phyloP scores from a whole-genome alignment of 2,888 invertebrate species.

The Cephus spinipes region DNA sequence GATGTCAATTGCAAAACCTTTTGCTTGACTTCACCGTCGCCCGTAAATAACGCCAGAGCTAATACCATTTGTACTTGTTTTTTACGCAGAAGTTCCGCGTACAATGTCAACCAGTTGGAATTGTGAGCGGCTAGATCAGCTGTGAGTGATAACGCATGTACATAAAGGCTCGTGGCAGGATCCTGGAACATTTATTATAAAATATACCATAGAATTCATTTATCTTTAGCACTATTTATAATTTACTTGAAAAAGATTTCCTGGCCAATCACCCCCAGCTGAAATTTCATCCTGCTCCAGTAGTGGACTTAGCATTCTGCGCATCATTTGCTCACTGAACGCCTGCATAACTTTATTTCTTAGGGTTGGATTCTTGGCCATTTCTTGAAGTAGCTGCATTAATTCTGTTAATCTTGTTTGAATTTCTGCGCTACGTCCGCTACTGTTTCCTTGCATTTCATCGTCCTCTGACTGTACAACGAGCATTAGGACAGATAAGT shows the following conservation, averaged over 20 bases:
- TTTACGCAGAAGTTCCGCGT: constrained; percentile 63
- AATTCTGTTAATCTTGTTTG: constrained; percentile 66
- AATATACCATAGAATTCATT: neutral
- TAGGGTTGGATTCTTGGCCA: constrained; percentile 60
- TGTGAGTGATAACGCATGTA: constrained; percentile 68
- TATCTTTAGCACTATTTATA: too few relatives aligned
- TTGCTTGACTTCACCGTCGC: constrained; percentile 64
- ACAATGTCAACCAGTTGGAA: constrained; percentile 66
- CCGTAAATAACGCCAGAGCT: constrained; percentile 68
- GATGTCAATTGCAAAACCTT: constrained; percentile 64
- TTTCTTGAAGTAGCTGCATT: constrained; percentile 67
- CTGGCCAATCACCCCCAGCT: constrained; percentile 45
- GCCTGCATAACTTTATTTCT: constrained; percentile 61
- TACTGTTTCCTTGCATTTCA: constrained; percentile 35
- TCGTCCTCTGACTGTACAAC: constrained; percentile 59
- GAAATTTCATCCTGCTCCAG: constrained; percentile 51
- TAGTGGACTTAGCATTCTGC: constrained; percentile 64
- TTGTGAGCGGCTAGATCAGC: constrained; percentile 67
- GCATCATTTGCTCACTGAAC: constrained; percentile 63
- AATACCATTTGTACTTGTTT: constrained; percentile 68
- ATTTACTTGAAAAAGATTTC: constrained; percentile 52
- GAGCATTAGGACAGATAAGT: constrained; percentile 65
- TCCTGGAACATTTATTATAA: constrained; percentile 48
- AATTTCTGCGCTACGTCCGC: constrained; percentile 50
- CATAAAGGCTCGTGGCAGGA: constrained; percentile 66